Evolutionary conservation across 2,113 vertebrate genomes (phyloP).

Genomic region (Sialia sialis): DNA sequence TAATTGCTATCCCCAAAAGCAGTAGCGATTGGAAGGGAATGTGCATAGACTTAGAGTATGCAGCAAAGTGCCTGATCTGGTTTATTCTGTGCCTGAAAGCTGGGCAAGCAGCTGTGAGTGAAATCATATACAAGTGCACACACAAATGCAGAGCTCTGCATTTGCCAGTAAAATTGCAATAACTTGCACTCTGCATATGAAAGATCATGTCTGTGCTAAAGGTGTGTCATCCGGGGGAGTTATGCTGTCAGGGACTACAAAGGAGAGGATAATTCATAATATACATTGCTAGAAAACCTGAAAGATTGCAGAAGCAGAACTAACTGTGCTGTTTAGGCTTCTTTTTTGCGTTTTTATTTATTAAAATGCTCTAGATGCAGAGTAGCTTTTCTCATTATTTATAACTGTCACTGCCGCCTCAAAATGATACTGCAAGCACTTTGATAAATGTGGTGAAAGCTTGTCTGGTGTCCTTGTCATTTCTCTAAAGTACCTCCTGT

Average conservation of each 20-base stretch:
- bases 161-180: not conserved
- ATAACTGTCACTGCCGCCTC: not conserved
- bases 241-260: not conserved
- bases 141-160: not conserved
- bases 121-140: not conserved
- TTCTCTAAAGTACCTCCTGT: constrained; percentile 41
- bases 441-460: constrained; percentile 61
- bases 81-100: not conserved
- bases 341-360: constrained; percentile 27
- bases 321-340: not conserved
- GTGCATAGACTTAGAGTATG: not conserved
- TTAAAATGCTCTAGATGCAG: constrained; percentile 38
- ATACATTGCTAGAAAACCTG: not conserved
- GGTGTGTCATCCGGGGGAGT: not conserved
- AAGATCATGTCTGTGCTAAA: not conserved
- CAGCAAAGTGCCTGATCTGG: not conserved
- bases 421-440: constrained; percentile 46
- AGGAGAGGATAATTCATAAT: not conserved
- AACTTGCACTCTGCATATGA: not conserved
- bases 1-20: not conserved
- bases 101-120: not conserved
- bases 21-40: not conserved
- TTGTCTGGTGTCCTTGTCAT: constrained; percentile 31
- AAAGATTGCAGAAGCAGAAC: not conserved
- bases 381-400: constrained; percentile 47